phyloP scores from a whole-genome alignment of 2,113 vertebrate genomes.

The Plectropomus leopardus region DNA sequence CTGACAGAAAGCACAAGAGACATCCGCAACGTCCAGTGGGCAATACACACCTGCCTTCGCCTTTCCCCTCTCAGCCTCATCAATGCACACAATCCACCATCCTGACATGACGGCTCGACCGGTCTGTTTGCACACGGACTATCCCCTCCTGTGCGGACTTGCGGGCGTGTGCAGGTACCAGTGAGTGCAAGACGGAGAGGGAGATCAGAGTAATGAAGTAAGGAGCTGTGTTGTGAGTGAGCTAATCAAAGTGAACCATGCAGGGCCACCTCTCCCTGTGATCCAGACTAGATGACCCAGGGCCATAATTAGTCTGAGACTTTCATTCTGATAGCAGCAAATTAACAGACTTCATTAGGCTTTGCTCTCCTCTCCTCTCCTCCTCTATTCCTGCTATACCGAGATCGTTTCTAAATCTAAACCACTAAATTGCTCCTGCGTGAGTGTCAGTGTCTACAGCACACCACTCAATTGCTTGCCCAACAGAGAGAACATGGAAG shows the following conservation, averaged over 20 bases:
- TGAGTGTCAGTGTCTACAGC: constrained; percentile 9
- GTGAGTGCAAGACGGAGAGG: constrained; percentile 43
- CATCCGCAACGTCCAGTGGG: constrained; percentile 33
- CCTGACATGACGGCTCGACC: constrained; percentile 50
- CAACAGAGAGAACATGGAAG: background rate
- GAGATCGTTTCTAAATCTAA: constrained; percentile 43
- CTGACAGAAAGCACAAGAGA: constrained; percentile 62
- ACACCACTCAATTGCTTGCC: background rate
- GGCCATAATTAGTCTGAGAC: constrained; percentile 81
- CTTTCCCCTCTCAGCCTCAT: constrained; percentile 33
- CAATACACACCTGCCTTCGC: constrained; percentile 41
- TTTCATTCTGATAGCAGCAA: constrained; percentile 80
- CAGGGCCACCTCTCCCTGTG: constrained; percentile 78
- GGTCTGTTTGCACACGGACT: constrained; percentile 50
- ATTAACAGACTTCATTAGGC: constrained; percentile 81
- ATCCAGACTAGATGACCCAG: constrained; percentile 79
- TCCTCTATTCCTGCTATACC: constrained; percentile 32
- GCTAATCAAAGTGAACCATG: constrained; percentile 80
- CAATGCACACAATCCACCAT: constrained; percentile 16
- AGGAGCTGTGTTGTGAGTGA: constrained; percentile 69
- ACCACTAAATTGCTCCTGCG: constrained; percentile 37
- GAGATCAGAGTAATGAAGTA: constrained; percentile 76
- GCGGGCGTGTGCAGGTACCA: constrained; percentile 30
- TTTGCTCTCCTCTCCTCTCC: constrained; percentile 47
- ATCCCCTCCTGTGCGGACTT: constrained; percentile 2